Base-by-base conservation (phyloP, 1,140 invertebrate species). In the Glomeris maerens region DNA sequence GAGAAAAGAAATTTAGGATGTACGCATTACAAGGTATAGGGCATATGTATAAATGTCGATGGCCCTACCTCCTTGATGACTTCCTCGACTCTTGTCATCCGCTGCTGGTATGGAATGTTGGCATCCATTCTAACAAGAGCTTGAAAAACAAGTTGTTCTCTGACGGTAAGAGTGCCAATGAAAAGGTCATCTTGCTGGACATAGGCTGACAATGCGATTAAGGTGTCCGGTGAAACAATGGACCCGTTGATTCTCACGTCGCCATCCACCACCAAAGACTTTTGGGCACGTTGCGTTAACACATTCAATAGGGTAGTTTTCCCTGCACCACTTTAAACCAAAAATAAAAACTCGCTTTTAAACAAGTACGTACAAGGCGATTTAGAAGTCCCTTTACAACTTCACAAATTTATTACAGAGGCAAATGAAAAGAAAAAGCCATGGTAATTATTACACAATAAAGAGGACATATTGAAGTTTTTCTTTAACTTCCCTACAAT, bases 101-200 rank as follows among this genome's bases (percentile, higher is more conserved):
- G 74, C 61, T 89, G 78, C 10, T 71, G 63, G 56, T 83, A 80
- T 0, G 79, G 76, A 52, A 93, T 78, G 40, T 80, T 67, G 28
- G 75, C 72, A 53, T 93, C 88, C 92, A 98, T 97, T 48, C 92
- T 73, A 5, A 42, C 17, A 7, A 42, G 31, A 21, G 88, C 87
- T 83, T 91, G 90, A 62, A 94, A 94, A 10, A 80, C 73, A 2
- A 96, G 72, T 68, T 95, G 90, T 61, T 96, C 91, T 48, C 74
- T 73, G 2, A 92, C 88, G 0, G 89, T 94, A n/a, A 95, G 69
- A 0, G 83, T 89, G 1, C 84, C 86, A 51, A 94, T 83, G 63
- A 95, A 95, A n/a, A 93, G 66, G 66, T 94, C 89, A 55, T 90
- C 81, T 66, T 98, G 93, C 64, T 96, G 91, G 0, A 97, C 90